A percentile compares a stretch with the other conserved stretches of the same genome.
Conservation (phyloP, 2,797 vertebrate genomes). For the Phataginus tetradactyla region DNA sequence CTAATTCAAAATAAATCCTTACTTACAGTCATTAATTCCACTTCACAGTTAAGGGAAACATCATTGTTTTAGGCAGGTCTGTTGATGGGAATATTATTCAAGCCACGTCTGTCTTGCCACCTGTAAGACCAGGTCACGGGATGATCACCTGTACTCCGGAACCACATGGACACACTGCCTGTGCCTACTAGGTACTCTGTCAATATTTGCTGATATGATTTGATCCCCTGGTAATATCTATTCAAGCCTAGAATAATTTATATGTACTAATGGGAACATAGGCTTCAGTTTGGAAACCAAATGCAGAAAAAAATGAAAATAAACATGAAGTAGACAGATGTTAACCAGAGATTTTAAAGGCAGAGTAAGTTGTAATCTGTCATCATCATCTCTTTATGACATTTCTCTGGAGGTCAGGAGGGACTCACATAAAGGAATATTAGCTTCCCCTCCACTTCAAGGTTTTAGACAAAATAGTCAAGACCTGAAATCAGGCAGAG, state of each 20-base stretch:
- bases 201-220: not conserved
- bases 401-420: slow-evolving; percentile 55
- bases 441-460: slow-evolving; percentile 53
- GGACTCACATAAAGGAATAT: not conserved
- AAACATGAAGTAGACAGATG: slow-evolving; percentile 24
- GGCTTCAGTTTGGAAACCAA: slow-evolving; percentile 54
- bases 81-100: not conserved
- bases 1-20: not conserved
- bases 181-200: not conserved
- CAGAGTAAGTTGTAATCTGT: slow-evolving; percentile 39
- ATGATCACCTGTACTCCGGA: rapidly evolving
- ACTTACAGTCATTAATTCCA: not conserved
- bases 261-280: slow-evolving; percentile 20
- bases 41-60: not conserved
- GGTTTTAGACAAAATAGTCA: not conserved
- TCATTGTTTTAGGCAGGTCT: not conserved
- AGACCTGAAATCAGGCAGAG: not conserved
- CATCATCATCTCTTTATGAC: slow-evolving; percentile 52
- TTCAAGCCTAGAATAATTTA: slow-evolving; percentile 55
- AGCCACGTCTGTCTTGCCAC: not conserved
- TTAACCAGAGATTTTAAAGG: slow-evolving; percentile 16
- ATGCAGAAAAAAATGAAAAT: slow-evolving; percentile 59
- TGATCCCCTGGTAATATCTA: slow-evolving; percentile 12
- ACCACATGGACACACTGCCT: rapidly evolving
- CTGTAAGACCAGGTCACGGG: rapidly evolving